phyloP scores from a whole-genome alignment of 1,140 invertebrate species.

The Epicauta chinensis region DNA sequence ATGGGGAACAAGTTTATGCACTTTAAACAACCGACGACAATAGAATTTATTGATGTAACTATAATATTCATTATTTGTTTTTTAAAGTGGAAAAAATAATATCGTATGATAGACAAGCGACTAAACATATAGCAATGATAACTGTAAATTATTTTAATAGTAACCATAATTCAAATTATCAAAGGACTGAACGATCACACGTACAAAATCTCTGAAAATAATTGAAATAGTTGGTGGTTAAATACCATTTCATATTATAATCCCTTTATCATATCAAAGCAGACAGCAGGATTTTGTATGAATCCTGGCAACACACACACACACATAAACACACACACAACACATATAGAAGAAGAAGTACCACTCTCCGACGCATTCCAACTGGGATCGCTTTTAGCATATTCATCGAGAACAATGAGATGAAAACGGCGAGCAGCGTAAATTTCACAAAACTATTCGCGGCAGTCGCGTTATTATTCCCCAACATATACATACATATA shows the following conservation, averaged over 20 bases:
- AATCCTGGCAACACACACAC: no score
- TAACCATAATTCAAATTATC: no score
- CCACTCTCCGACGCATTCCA: slow-evolving; percentile 27
- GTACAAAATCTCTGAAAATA: slow-evolving; percentile 2
- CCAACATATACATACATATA: slow-evolving; percentile 4
- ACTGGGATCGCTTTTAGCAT: slow-evolving; percentile 31
- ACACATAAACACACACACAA: no score
- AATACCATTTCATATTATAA: slow-evolving; percentile 12
- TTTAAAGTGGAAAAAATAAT: no score
- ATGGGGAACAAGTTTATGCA: no score
- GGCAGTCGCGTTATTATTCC: slow-evolving; percentile 40
- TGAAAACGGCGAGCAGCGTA: slow-evolving; percentile 32
- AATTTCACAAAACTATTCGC: slow-evolving; percentile 40
- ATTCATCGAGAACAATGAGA: slow-evolving; percentile 42
- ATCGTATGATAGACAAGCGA: no score
- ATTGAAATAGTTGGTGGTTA: slow-evolving; percentile 13
- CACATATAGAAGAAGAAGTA: not conserved
- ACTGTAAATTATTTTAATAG: no score
- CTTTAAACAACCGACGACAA: no score
- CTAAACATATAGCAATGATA: no score
- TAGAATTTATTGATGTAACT: no score
- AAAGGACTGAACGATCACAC: no score
- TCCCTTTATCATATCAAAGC: slow-evolving; percentile 14
- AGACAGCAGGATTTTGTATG: slow-evolving; percentile 16
- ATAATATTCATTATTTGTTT: no score